Evolutionary conservation across 2,113 vertebrate genomes (phyloP), one percentile per base, ranked within the genome.

Genomic region (Cromileptes altivelis): DNA sequence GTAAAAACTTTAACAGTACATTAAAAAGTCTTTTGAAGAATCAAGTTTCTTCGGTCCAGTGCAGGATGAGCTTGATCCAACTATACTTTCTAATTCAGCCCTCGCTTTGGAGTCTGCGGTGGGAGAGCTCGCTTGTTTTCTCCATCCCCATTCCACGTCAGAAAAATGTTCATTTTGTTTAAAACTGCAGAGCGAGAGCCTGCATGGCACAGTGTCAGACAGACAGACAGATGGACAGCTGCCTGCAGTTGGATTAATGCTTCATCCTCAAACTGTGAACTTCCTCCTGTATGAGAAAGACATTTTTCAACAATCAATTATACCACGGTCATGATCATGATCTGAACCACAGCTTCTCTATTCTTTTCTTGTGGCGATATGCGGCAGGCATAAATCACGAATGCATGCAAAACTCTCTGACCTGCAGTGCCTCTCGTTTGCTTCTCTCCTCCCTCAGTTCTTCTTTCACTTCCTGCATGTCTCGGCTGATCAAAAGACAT

Each of bases 401-500:
- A 69, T 56, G 45, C 12, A 70, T 61, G 27, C n/a, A 52, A 85
- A 85, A 81, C 49, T 42, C 18, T 85, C 93, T 85, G 72, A 96
- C 95, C 93, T 95, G 93, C 75, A 96, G 81, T 52, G 79, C 80
- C 45, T 37, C 61, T 23, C 93, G 93, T 81, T 95, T 96, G 75
- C 42, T 91, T 81, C 77, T 93, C 80, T 96, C 95, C 0, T 91
- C 91, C 52, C 4, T 78, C 84, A 96, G 82, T 88, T 95, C 95
- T n/a, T 94, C 90, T 92, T 92, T 96, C 81, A 96, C 73, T 82
- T 96, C 94, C 88, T 95, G 82, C 25, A 96, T 94, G 88, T 96
- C 95, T 78, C 9, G 92, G 9, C 95, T 96, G 85, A 81, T 58
- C 49, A 75, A 67, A 84, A 40, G 64, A 65, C 42, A 88, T 30